Evolutionary conservation across 2,113 vertebrate species (phyloP).

Genomic region (Xenus cinereus): DNA sequence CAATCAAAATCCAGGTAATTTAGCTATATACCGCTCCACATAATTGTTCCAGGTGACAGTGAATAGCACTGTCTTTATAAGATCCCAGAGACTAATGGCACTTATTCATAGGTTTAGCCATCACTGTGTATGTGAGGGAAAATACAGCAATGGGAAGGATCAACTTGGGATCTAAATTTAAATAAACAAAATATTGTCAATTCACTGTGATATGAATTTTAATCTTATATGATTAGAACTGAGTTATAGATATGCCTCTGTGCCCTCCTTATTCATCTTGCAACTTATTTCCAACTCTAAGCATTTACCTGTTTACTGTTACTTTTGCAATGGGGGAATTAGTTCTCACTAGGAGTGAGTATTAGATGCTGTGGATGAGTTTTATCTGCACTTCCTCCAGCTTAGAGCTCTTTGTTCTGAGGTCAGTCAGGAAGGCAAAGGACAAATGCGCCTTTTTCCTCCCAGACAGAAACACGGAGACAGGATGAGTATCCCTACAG

Average conservation of each 20-base stretch:
- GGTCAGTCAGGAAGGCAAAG: neutral
- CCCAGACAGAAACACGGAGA: neutral
- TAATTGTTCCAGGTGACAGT: neutral
- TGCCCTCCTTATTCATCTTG: neutral
- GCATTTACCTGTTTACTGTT: neutral
- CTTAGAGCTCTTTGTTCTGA: conserved; percentile 25
- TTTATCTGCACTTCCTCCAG: neutral
- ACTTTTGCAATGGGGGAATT: neutral
- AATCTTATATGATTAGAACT: neutral
- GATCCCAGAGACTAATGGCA: neutral
- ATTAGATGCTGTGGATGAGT: neutral
- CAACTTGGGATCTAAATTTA: neutral
- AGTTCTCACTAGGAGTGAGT: neutral
- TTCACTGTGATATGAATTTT: neutral
- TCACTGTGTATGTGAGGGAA: neutral
- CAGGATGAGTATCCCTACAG: neutral
- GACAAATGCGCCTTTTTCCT: neutral
- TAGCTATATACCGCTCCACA: neutral
- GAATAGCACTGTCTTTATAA: neutral
- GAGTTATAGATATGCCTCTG: neutral
- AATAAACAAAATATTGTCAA: neutral
- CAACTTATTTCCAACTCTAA: neutral
- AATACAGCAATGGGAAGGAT: neutral
- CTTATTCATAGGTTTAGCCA: neutral
- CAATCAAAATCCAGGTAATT: neutral